Evolutionary conservation across 1,140 invertebrate species (phyloP).

Genomic region (Diprion similis): DNA sequence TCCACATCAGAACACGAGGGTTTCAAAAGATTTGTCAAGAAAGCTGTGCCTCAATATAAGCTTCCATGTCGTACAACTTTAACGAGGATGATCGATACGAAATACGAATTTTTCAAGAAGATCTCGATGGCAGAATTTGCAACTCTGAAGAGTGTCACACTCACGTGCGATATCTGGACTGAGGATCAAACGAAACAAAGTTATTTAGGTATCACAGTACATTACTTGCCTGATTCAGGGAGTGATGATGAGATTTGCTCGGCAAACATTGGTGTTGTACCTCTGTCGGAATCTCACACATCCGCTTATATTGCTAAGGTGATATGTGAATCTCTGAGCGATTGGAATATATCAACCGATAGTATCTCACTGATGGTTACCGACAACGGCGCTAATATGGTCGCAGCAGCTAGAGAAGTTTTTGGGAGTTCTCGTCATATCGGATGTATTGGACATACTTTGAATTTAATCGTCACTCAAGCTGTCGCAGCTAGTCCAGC

Average conservation of each 20-base stretch:
- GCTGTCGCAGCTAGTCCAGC: constrained; percentile 30
- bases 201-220: neutral
- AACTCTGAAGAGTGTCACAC: neutral
- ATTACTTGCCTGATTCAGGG: too few relatives aligned
- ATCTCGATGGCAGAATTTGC: neutral
- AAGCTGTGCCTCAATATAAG: neutral
- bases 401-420: constrained; percentile 26
- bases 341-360: constrained; percentile 33
- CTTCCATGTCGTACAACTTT: neutral
- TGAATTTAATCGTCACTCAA: constrained; percentile 32
- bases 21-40: neutral
- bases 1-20: neutral
- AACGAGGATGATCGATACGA: neutral
- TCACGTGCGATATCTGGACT: neutral
- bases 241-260: neutral
- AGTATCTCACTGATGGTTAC: constrained; percentile 29
- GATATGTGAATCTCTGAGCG: neutral
- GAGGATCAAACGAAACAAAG: neutral
- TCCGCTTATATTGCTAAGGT: neutral
- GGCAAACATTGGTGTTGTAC: neutral
- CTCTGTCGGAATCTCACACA: neutral
- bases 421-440: constrained; percentile 31
- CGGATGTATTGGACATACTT: constrained; percentile 34
- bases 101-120: neutral
- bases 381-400: constrained; percentile 35